Evolutionary conservation across 2,113 vertebrate genomes (phyloP).

Genomic region (Platichthys flesus): DNA sequence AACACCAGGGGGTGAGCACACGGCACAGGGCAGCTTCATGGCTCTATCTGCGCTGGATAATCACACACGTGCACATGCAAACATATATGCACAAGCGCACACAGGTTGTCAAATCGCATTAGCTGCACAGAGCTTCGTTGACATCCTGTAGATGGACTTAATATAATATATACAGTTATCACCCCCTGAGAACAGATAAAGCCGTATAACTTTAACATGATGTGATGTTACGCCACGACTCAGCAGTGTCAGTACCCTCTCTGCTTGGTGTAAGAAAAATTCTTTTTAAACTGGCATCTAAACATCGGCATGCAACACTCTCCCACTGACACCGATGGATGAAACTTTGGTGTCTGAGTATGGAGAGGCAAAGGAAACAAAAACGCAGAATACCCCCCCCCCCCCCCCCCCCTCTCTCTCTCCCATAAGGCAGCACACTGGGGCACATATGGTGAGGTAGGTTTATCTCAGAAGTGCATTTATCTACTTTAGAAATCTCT

Average conservation of each 20-base stretch:
- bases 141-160: constrained; percentile 17
- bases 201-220: constrained; percentile 13
- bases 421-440: constrained; percentile 53
- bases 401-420: background rate
- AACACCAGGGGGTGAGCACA: constrained; percentile 49
- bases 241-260: background rate
- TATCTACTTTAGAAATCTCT: constrained; percentile 73
- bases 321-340: constrained; percentile 31
- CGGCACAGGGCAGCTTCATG: background rate
- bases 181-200: constrained; percentile 29
- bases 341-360: constrained; percentile 16
- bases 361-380: constrained; percentile 23
- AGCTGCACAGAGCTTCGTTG: constrained; percentile 29
- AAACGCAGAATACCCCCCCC: constrained; percentile 10
- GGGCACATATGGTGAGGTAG: constrained; percentile 63
- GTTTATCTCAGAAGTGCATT: constrained; percentile 71
- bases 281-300: background rate
- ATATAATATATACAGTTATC: constrained; percentile 14
- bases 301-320: constrained; percentile 6
- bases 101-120: constrained; percentile 43
- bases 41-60: constrained; percentile 20
- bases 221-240: constrained; percentile 2
- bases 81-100: constrained; percentile 30
- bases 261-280: background rate
- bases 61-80: constrained; percentile 40